A percentile compares a stretch with the other conserved stretches of the same genome.
Conservation (phyloP, 2,888 invertebrate species). For the Cheilosia vulpina region DNA sequence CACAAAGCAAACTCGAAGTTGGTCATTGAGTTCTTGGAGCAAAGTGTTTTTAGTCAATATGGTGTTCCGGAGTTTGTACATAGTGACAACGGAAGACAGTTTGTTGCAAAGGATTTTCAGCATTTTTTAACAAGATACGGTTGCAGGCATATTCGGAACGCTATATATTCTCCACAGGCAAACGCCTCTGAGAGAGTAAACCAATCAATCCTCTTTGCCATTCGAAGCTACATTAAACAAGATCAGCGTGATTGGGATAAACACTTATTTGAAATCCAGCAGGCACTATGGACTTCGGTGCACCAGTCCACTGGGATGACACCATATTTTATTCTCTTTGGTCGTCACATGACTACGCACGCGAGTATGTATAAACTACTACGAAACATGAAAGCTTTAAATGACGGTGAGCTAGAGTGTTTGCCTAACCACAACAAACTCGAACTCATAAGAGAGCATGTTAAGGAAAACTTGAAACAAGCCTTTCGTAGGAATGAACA, state of each 20-base stretch:
- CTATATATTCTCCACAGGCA: not conserved
- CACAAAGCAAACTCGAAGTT: not conserved
- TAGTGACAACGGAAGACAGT: too few relatives aligned
- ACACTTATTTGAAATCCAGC: not conserved
- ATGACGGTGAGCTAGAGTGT: not conserved
- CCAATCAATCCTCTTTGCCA: not conserved
- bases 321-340: not conserved
- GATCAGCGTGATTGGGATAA: not conserved
- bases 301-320: not conserved
- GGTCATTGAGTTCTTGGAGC: not conserved
- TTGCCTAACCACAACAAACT: not conserved
- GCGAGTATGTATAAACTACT: not conserved
- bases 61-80: conserved; percentile 1
- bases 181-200: not conserved
- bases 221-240: not conserved
- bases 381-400: not conserved
- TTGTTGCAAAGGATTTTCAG: not conserved
- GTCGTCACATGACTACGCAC: not conserved
- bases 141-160: not conserved
- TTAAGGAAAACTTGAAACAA: not conserved
- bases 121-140: not conserved
- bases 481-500: not conserved
- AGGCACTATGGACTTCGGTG: not conserved
- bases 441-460: not conserved
- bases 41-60: conserved; percentile 1